Base-by-base conservation (phyloP, 1,140 invertebrate genomes). In the Alviniconcha marisindica region DNA sequence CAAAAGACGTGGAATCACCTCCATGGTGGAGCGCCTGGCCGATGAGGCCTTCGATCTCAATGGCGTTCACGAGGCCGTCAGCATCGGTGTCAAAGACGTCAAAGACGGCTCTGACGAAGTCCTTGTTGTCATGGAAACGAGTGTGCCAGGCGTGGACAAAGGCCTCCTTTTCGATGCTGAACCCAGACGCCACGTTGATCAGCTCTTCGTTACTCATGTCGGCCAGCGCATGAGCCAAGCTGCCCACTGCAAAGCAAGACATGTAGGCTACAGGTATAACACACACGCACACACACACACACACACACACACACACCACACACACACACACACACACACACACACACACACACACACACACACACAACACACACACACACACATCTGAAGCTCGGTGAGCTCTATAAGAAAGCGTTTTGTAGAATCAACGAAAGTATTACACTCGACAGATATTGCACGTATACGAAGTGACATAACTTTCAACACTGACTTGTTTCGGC, bases 161-260 rank as follows among this genome's bases (percentile, higher is more conserved):
- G 24, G 4, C 15, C 31, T 71, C 36, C 69, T 24, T 71, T 18
- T 33, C 36, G 69, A 71, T 71, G 31, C 36, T 71, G 24, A 71
- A 18, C 2, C 69, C 36, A 18, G 14, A 14, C 2, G 69, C 69
- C 12, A 18, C 69, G 33, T 71, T 18, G 31, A 71, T 33, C 10
- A 71, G 69, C 36, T 71, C 33, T 21, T 71, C 69, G 7, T 15
- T n/a, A 15, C 33, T 71, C 69, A 71, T 71, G 66, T 71, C 36
- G 66, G 18, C 36, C 66, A 71, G 33, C 36, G 40, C 33, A 18
- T 71, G 18, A 14, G 36, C 15, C 7, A 33, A 15, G 38, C 12
- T 36, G 12, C 66, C 66, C 66, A 71, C 66, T 71, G 66, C 14
- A 21, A 10, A 33, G 7, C 10, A 10, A 33, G n/a, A n/a, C n/a